Conservation (phyloP, 2,888 invertebrate species). For the Drosophila meridiana region DNA sequence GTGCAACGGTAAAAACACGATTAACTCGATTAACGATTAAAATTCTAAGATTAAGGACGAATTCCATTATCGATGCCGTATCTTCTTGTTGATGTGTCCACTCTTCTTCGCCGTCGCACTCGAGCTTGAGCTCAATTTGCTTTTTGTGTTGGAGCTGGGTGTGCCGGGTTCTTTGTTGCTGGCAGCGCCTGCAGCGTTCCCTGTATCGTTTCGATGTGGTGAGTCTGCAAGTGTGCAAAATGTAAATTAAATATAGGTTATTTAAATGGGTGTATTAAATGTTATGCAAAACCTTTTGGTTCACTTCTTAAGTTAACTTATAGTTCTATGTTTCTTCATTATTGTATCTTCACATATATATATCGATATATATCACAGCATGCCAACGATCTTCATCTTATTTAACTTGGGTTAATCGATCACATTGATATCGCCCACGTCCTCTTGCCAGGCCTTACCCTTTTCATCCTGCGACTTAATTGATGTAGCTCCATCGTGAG, state of each 20-base stretch:
- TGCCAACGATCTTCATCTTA: neutral
- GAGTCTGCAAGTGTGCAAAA: constrained; percentile 44
- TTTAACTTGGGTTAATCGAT: constrained; percentile 7
- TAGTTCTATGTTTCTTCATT: constrained; percentile 16
- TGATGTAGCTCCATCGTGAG: constrained; percentile 82
- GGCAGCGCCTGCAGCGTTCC: constrained; percentile 37
- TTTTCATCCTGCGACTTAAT: constrained; percentile 85
- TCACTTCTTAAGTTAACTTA: constrained; percentile 27
- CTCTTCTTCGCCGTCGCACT: constrained; percentile 87
- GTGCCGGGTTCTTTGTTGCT: constrained; percentile 80
- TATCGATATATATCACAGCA: constrained; percentile 18
- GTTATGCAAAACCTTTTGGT: constrained; percentile 23
- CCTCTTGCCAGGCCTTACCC: constrained; percentile 63
- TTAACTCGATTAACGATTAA: constrained; percentile 13
- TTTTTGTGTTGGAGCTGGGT: constrained; percentile 86
- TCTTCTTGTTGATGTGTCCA: constrained; percentile 92
- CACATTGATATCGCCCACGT: constrained; percentile 6
- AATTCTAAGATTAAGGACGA: neutral
- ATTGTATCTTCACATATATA: neutral
- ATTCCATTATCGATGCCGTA: constrained; percentile 89
- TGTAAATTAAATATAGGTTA: neutral
- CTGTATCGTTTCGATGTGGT: constrained; percentile 74
- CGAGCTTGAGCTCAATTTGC: constrained; percentile 86
- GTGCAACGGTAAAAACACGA: constrained; percentile 25
- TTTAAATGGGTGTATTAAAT: neutral